Evolutionary conservation across 2,888 invertebrate genomes (phyloP).

Genomic region (Phoenoteleia sp.): DNA sequence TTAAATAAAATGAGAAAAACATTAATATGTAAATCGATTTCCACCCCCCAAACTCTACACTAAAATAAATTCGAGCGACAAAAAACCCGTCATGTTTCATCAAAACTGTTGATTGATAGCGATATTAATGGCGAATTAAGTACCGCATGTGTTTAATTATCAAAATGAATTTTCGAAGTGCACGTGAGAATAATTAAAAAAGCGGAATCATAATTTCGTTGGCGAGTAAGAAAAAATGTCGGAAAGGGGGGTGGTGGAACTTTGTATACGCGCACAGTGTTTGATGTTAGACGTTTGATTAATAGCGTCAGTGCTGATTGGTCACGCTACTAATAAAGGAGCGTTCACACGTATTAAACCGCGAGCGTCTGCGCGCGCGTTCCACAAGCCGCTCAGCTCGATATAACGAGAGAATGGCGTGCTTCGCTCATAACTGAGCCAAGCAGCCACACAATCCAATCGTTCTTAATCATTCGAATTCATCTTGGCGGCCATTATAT

Average conservation of each 20-base stretch:
- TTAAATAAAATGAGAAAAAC: too few relatives aligned
- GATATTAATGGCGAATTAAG: conserved; percentile 46
- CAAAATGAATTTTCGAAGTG: conserved; percentile 59
- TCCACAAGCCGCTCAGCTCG: conserved; percentile 74
- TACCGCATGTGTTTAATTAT: conserved; percentile 52
- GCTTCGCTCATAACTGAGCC: conserved; percentile 84
- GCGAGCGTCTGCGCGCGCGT: conserved; percentile 79
- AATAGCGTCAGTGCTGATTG: conserved; percentile 85
- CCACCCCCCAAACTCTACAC: too few relatives aligned
- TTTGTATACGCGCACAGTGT: conserved; percentile 64
- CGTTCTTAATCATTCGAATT: conserved; percentile 85
- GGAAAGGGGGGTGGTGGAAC: conserved; percentile 29
- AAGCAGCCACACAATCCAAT: conserved; percentile 84
- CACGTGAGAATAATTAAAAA: conserved; percentile 59
- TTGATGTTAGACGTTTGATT: conserved; percentile 84
- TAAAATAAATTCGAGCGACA: too few relatives aligned
- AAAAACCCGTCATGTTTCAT: too few relatives aligned
- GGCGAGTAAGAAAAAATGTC: conserved; percentile 39
- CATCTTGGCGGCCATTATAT: conserved; percentile 79
- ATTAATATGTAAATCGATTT: too few relatives aligned
- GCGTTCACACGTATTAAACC: conserved; percentile 85
- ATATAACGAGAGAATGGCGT: conserved; percentile 86
- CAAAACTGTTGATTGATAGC: conserved; percentile 36
- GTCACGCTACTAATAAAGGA: conserved; percentile 86
- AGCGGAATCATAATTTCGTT: conserved; percentile 52